Evolutionary conservation across 2,888 invertebrate genomes (phyloP), one percentile per base, ranked within the genome.

Genomic region (Ochropleura leucogaster): DNA sequence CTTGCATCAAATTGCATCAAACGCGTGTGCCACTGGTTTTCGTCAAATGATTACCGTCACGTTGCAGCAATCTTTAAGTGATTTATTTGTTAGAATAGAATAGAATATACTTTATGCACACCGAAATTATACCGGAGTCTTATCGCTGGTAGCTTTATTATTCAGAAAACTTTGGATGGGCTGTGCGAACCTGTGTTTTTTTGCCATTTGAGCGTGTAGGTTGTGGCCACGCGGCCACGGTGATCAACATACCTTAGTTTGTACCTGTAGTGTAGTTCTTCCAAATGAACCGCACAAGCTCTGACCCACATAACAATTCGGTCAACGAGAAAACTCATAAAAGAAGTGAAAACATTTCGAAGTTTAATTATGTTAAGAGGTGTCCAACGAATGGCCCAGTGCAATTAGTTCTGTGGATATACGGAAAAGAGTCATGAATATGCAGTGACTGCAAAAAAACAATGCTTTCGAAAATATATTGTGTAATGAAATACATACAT

Each of bases 301-400:
- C 74, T 72, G 77, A 67, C 67, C 63, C 64, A 77, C 7, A 74
- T 70, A 57, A 30, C 18, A 66, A 77, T 51, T 74, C 63, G 72
- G 70, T 59, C 72, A 68, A 53, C 42, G n/a, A 30, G 63, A 57
- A 63, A 59, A 40, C 18, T 74, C 60, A 62, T 66, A 46, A 80
- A 69, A 63, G 53, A 67, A 53, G 60, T 63, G 53, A 49, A 70
- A 68, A 68, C 30, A 64, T 72, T 75, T 77, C 8, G 4, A 59
- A 69, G 30, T 60, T 63, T 60, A 75, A 63, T 67, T 76, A 72
- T 71, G 46, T 40, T 46, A 57, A 55, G 30, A 12, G 49, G 64
- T 63, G 12, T 46, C 20, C 57, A 67, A 40, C 59, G 68, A 78
- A 67, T 69, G 40, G 51, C 12, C 18, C 9, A 5, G 6, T 40